Conservation (phyloP, 2,113 vertebrate genomes). For the Channa argus region DNA sequence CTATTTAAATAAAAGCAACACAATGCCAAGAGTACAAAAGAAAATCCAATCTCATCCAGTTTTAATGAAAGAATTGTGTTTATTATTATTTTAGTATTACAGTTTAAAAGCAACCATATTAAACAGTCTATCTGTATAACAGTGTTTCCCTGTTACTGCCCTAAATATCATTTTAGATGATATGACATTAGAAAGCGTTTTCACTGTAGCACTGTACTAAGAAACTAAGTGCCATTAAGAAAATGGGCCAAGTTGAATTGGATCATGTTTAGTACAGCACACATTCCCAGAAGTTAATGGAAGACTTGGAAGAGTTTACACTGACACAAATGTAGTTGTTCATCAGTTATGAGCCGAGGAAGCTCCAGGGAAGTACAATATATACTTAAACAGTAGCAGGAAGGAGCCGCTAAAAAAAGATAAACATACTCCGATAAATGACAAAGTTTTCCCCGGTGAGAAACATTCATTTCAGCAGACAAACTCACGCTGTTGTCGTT, state of each 20-base stretch:
- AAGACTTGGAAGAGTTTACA: conserved; percentile 12
- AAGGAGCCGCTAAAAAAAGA: conserved; percentile 3
- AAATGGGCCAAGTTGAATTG: not conserved
- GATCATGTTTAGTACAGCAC: not conserved
- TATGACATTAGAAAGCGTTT: not conserved
- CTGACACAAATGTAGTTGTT: conserved; percentile 1
- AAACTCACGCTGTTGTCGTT: not conserved
- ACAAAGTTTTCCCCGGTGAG: no score
- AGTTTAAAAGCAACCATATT: no score
- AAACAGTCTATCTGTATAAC: no score
- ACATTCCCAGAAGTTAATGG: conserved; percentile 1
- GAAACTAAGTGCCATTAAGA: not conserved
- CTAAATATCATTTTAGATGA: no score
- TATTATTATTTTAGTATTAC: no score
- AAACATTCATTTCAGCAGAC: not conserved
- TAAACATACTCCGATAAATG: not conserved
- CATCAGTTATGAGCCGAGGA: conserved; percentile 22
- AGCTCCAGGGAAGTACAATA: not conserved
- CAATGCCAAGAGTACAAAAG: no score
- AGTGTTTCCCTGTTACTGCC: no score
- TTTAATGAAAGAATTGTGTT: no score
- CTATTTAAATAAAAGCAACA: no score
- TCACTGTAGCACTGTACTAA: no score
- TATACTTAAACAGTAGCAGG: conserved; percentile 10
- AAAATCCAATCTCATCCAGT: no score